phyloP scores from a whole-genome alignment of 1,140 invertebrate genomes.

The Pseudoatta argentina region DNA sequence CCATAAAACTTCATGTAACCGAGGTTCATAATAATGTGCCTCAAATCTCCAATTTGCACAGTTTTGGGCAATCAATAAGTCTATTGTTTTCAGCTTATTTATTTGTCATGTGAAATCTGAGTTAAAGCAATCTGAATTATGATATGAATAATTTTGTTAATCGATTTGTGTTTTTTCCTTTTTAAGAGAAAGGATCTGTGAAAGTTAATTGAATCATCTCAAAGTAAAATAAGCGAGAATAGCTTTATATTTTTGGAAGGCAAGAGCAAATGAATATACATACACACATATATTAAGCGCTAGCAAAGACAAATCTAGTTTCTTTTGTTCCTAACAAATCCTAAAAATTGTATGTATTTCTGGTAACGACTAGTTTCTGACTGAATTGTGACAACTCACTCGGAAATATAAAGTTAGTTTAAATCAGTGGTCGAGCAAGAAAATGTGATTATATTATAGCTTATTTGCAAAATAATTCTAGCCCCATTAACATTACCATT shows the following conservation, averaged over 20 bases:
- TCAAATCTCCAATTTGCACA: no score
- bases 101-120: not conserved
- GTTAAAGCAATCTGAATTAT: not conserved
- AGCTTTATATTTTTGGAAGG: slow-evolving; percentile 11
- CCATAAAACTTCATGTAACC: no score
- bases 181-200: not conserved
- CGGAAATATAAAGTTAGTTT: not conserved
- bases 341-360: not conserved
- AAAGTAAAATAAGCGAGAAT: not conserved
- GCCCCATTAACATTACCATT: slow-evolving; percentile 19
- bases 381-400: not conserved
- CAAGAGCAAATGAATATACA: not conserved
- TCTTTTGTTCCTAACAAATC: not conserved
- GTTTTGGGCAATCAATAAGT: not conserved
- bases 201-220: not conserved
- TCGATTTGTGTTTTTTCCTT: not conserved
- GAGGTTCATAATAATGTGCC: no score
- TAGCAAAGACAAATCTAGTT: not conserved
- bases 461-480: not conserved
- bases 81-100: not conserved
- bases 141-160: not conserved
- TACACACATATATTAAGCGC: not conserved
- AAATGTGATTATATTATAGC: not conserved
- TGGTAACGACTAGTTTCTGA: not conserved
- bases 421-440: not conserved